Evolutionary conservation across 2,888 invertebrate species (phyloP).

Genomic region (Nomada flava): DNA sequence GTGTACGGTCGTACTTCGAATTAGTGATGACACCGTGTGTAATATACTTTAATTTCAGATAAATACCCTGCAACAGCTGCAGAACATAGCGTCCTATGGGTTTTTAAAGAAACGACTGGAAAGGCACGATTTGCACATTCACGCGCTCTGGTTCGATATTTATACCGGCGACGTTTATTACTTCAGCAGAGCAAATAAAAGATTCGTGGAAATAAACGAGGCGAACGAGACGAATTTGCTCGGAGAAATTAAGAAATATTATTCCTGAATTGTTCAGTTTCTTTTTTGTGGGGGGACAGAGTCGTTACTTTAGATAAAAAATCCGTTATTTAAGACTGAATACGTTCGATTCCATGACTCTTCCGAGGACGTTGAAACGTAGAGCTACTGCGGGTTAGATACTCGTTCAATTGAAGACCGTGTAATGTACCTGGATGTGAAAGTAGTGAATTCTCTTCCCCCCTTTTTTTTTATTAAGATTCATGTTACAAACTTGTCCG

Average conservation of each 20-base stretch:
- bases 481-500: constrained; percentile 27
- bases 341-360: constrained; percentile 7
- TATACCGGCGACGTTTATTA: constrained; percentile 98
- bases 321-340: constrained; percentile 45
- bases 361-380: constrained; percentile 17
- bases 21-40: background rate
- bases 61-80: constrained; percentile 95
- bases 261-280: constrained; percentile 86
- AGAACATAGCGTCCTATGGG: constrained; percentile 96
- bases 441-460: constrained; percentile 37
- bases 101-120: constrained; percentile 93
- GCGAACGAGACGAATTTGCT: constrained; percentile 90
- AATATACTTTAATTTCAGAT: constrained; percentile 86
- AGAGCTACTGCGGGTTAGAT: constrained; percentile 25
- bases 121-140: constrained; percentile 93
- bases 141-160: constrained; percentile 99
- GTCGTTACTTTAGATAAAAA: background rate
- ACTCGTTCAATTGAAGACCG: constrained; percentile 35
- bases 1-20: background rate
- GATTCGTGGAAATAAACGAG: constrained; percentile 95
- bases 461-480: constrained; percentile 25
- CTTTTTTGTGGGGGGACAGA: constrained; percentile 18
- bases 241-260: constrained; percentile 91
- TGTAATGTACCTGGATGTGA: constrained; percentile 52
- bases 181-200: constrained; percentile 94